A percentile compares a stretch with the other conserved stretches of the same genome.
These are phyloP conservation scores for Capitella teleta DNA, from an alignment of 1,140 invertebrate genomes.

Conservation along the genomic window DNA sequence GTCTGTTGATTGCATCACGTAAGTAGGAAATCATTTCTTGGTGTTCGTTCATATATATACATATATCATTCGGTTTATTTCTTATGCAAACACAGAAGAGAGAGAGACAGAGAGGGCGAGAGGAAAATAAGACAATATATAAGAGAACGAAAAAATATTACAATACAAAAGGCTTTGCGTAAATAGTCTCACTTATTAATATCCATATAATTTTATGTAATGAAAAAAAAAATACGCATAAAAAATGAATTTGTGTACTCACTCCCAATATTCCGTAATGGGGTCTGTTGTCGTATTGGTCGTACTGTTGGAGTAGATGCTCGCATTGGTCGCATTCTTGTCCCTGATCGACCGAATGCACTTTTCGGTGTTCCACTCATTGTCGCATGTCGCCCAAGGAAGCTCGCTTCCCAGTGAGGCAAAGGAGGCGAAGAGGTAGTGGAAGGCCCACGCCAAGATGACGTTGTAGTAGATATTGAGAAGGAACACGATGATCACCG, in stretches of 20 bases:
- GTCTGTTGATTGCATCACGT: too few relatives aligned
- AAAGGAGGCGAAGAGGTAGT: slow-evolving; percentile 56
- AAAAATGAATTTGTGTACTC: slow-evolving; percentile 46
- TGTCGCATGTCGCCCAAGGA: slow-evolving; percentile 55
- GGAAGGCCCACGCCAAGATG: slow-evolving; percentile 91
- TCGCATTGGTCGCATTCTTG: slow-evolving; percentile 29
- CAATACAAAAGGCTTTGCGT: too few relatives aligned
- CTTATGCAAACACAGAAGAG: too few relatives aligned
- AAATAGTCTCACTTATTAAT: too few relatives aligned
- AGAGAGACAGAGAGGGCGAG: too few relatives aligned
- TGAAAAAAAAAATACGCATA: too few relatives aligned
- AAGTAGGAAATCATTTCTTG: too few relatives aligned
- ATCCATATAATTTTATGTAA: too few relatives aligned
- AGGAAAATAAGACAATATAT: too few relatives aligned
- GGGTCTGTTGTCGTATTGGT: slow-evolving; percentile 27
- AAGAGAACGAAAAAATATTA: too few relatives aligned
- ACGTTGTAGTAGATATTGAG: slow-evolving; percentile 70
- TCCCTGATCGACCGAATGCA: slow-evolving; percentile 43
- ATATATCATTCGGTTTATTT: too few relatives aligned
- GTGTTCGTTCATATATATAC: too few relatives aligned
- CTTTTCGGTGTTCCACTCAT: slow-evolving; percentile 70
- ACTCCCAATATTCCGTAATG: slow-evolving; percentile 90
- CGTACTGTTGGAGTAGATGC: slow-evolving; percentile 40
- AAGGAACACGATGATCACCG: slow-evolving; percentile 4
- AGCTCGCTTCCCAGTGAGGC: slow-evolving; percentile 63